phyloP scores from a whole-genome alignment of 1,140 invertebrate genomes.

The Drosophila elegans region DNA sequence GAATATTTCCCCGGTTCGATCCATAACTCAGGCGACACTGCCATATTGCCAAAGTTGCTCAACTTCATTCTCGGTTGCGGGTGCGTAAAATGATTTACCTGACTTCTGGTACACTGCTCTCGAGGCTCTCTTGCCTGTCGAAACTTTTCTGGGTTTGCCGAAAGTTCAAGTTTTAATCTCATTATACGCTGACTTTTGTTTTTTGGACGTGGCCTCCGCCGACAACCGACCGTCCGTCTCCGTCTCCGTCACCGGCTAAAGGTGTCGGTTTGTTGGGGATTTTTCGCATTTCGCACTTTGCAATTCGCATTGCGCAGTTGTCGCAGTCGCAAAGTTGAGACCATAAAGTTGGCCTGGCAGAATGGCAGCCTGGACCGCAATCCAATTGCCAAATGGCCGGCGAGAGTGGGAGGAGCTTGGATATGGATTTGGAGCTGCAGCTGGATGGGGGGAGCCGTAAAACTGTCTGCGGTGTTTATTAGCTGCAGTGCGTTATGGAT shows the following conservation, averaged over 20 bases:
- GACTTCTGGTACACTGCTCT: constrained; percentile 9
- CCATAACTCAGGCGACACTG: constrained; percentile 54
- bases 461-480: constrained; percentile 69
- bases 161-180: constrained; percentile 83
- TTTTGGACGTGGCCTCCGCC: constrained; percentile 58
- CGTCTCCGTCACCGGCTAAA: constrained; percentile 29
- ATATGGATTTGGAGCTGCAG: constrained; percentile 10
- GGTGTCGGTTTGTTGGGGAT: constrained; percentile 71
- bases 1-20: constrained; percentile 9
- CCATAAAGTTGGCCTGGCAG: constrained; percentile 72
- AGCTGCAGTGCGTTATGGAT: constrained; percentile 55
- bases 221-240: background rate
- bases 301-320: constrained; percentile 64
- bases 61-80: constrained; percentile 79
- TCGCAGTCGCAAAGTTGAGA: constrained; percentile 62
- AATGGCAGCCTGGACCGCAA: constrained; percentile 68
- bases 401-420: constrained; percentile 10
- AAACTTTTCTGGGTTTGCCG: constrained; percentile 73
- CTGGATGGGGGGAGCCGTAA: constrained; percentile 13
- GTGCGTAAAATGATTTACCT: constrained; percentile 83
- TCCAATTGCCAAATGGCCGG: constrained; percentile 72
- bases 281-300: constrained; percentile 65
- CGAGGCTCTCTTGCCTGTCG: constrained; percentile 58
- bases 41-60: constrained; percentile 76
- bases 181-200: constrained; percentile 83